Percentiles rank a stretch among this genome's conserved stretches.
Evolutionary conservation across 2,888 invertebrate genomes (phyloP).

Genomic region (Sussaba pulchella): DNA sequence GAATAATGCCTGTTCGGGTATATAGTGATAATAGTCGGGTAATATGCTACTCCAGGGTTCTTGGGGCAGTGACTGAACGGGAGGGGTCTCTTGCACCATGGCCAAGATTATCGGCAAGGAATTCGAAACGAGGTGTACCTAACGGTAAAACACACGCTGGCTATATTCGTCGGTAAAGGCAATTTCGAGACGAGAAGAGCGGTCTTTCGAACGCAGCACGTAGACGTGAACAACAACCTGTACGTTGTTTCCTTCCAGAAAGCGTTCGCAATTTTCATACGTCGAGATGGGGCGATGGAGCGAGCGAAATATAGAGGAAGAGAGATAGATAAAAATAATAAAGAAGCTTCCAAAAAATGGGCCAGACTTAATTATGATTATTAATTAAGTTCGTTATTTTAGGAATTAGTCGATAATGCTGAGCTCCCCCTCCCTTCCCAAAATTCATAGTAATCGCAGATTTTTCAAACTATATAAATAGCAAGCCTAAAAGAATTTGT

Average conservation of each 20-base stretch:
- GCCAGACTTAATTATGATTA: background rate
- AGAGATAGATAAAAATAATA: background rate
- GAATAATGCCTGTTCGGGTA: slow-evolving; percentile 28
- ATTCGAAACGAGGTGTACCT: slow-evolving; percentile 70
- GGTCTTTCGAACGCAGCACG: slow-evolving; percentile 31
- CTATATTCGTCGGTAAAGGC: slow-evolving; percentile 65
- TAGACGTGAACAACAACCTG: slow-evolving; percentile 18
- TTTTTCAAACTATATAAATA: no score
- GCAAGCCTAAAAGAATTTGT: background rate
- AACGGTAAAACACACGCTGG: slow-evolving; percentile 66
- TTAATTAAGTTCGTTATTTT: slow-evolving; percentile 20
- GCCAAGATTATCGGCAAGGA: slow-evolving; percentile 68
- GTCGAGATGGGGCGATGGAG: background rate
- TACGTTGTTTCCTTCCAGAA: slow-evolving; percentile 41
- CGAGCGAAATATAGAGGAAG: slow-evolving; percentile 9
- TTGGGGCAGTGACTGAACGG: slow-evolving; percentile 36
- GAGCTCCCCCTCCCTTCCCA: background rate
- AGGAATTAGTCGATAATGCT: slow-evolving; percentile 20
- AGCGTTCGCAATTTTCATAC: slow-evolving; percentile 53
- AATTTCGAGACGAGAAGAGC: slow-evolving; percentile 54
- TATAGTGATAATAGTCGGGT: slow-evolving; percentile 41
- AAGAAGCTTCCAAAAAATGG: no score
- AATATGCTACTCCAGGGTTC: background rate
- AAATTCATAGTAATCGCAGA: no score
- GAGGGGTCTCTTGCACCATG: slow-evolving; percentile 52